Percentiles rank a stretch among this genome's conserved stretches.
phyloP scores from a whole-genome alignment of 2,113 vertebrate genomes.

The Salvelinus alpinus region DNA sequence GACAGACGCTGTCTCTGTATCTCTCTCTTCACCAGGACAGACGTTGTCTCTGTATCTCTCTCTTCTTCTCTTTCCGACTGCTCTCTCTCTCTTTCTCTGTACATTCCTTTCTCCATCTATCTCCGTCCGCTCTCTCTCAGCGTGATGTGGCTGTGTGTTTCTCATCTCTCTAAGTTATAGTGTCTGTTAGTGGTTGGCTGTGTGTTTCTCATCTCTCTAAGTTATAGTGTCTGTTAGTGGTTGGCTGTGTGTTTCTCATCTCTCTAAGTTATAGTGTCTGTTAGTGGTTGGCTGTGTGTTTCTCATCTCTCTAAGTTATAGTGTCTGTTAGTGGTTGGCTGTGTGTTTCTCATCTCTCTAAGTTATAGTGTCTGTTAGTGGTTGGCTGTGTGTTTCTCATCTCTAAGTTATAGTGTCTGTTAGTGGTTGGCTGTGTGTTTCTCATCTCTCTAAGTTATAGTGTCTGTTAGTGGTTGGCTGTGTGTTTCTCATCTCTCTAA shows the following conservation, averaged over 20 bases:
- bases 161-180: too few species aligned
- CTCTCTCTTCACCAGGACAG: constrained; percentile 17
- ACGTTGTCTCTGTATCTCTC: too few species aligned
- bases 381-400: constrained; percentile 65
- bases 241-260: constrained; percentile 31
- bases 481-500: too few species aligned
- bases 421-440: constrained; percentile 65
- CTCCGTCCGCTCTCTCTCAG: too few species aligned
- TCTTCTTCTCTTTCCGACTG: too few species aligned
- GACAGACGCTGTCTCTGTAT: constrained; percentile 47
- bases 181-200: too few species aligned
- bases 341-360: constrained; percentile 12
- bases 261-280: not conserved
- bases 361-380: constrained; percentile 28
- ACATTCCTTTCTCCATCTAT: too few species aligned
- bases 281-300: not conserved
- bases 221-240: too few species aligned
- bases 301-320: not conserved
- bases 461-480: constrained; percentile 65
- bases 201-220: constrained; percentile 19
- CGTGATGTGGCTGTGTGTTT: too few species aligned
- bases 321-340: too few species aligned
- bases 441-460: constrained; percentile 67
- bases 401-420: constrained; percentile 67
- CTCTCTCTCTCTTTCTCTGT: too few species aligned